Conservation (phyloP, 2,113 vertebrate genomes). For the Irena cyanogastra region DNA sequence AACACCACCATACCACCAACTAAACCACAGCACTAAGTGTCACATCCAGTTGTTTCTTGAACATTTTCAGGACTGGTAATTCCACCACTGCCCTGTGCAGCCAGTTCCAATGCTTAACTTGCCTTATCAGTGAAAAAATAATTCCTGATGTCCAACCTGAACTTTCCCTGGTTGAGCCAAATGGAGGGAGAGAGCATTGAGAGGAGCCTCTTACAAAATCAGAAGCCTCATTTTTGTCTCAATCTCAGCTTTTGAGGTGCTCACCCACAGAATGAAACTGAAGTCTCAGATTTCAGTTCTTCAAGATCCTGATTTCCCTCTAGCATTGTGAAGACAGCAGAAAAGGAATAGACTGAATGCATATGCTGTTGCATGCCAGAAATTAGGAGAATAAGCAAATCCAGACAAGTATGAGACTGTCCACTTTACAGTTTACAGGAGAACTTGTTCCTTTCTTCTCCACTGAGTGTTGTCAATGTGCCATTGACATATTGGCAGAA, state of each 20-base stretch:
- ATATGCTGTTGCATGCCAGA: not conserved
- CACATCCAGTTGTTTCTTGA: not conserved
- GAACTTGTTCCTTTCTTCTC: not conserved
- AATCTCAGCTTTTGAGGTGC: not conserved
- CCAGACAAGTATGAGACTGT: not conserved
- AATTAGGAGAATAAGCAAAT: not conserved
- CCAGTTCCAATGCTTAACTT: not conserved
- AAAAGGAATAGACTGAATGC: not conserved
- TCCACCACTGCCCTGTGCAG: not conserved
- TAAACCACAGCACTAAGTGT: not conserved
- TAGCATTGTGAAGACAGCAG: not conserved
- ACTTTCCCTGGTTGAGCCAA: not conserved
- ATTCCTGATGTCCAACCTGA: not conserved
- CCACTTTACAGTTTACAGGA: not conserved
- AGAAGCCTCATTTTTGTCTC: not conserved
- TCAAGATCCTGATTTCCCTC: not conserved
- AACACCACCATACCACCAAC: not conserved
- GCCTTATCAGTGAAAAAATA: not conserved
- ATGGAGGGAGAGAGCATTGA: accelerated
- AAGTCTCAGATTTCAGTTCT: not conserved
- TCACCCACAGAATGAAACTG: not conserved
- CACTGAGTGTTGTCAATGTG: not conserved
- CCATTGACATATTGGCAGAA: not conserved
- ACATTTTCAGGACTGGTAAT: not conserved
- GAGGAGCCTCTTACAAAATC: not conserved